Percentiles rank a stretch among this genome's conserved stretches.
Conservation (phyloP, 2,113 vertebrate genomes). For the Gadus chalcogrammus region DNA sequence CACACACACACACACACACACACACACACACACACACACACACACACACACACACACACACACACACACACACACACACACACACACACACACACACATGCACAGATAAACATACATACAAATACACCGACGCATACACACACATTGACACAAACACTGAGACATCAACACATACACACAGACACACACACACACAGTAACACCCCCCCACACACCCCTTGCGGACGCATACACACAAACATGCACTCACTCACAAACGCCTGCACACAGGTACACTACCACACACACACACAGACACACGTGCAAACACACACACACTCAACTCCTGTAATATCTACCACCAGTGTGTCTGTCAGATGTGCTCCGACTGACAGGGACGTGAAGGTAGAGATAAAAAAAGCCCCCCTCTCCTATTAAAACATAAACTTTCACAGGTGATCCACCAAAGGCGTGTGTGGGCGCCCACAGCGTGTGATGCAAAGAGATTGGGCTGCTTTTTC, state of each 20-base stretch:
- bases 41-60: slow-evolving; percentile 16
- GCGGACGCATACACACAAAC: slow-evolving; percentile 29
- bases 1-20: slow-evolving; percentile 47
- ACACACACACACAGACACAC: slow-evolving; percentile 49
- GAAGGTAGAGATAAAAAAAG: slow-evolving; percentile 31
- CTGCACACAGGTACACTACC: slow-evolving; percentile 40
- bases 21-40: too few relatives aligned
- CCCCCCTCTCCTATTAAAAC: background rate
- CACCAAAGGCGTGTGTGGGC: slow-evolving; percentile 10
- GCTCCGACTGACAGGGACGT: slow-evolving; percentile 49
- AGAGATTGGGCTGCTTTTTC: slow-evolving; percentile 51
- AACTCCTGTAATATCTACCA: slow-evolving; percentile 39
- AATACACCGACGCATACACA: slow-evolving; percentile 58
- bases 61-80: slow-evolving; percentile 12
- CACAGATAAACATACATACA: slow-evolving; percentile 59
- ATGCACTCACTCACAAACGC: slow-evolving; percentile 59
- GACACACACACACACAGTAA: slow-evolving; percentile 47
- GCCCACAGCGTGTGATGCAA: background rate
- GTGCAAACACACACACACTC: slow-evolving; percentile 51
- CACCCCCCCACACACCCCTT: slow-evolving; percentile 50
- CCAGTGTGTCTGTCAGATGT: slow-evolving; percentile 54
- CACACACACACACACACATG: slow-evolving; percentile 36
- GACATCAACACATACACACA: slow-evolving; percentile 40
- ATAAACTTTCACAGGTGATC: slow-evolving; percentile 28
- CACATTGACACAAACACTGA: slow-evolving; percentile 61